These are phyloP conservation scores for Chrysina gloriosa DNA, from an alignment of 2,888 invertebrate genomes.

Conservation along the genomic window DNA sequence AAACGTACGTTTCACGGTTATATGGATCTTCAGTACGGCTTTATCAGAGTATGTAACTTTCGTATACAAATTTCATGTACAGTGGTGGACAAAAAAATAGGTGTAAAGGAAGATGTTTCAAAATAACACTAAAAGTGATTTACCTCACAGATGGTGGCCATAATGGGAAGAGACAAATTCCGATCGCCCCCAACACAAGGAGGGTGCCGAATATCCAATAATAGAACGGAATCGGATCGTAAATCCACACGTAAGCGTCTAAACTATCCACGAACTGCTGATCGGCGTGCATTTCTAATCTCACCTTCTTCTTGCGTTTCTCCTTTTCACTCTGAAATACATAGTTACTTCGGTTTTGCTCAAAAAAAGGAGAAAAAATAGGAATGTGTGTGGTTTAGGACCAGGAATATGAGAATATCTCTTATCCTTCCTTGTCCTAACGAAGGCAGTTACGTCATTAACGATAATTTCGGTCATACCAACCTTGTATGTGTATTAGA, in stretches of 20 bases:
- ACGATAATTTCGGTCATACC: no score
- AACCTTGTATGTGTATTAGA: no score
- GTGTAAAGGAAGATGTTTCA: not conserved
- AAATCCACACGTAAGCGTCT: slow-evolving; percentile 98
- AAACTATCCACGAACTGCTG: slow-evolving; percentile 93
- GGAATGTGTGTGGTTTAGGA: no score
- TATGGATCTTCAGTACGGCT: no score
- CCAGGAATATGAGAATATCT: no score
- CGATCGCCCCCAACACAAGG: slow-evolving; percentile 91
- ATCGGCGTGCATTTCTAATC: slow-evolving; percentile 96
- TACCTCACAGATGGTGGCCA: slow-evolving; percentile 95
- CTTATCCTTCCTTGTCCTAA: no score
- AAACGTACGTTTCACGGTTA: no score
- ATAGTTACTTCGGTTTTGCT: no score
- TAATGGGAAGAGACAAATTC: slow-evolving; percentile 97
- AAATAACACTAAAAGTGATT: slow-evolving; percentile 39
- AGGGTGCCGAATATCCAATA: slow-evolving; percentile 94
- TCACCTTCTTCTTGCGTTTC: slow-evolving; percentile 88
- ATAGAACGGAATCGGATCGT: slow-evolving; percentile 94
- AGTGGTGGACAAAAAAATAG: not conserved
- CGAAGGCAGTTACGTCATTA: no score
- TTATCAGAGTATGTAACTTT: no score
- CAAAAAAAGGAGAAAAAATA: no score
- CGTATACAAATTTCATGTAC: no score
- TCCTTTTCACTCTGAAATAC: slow-evolving; percentile 67